phyloP scores from a whole-genome alignment of 2,113 vertebrate species.

The Fregetta grallaria region DNA sequence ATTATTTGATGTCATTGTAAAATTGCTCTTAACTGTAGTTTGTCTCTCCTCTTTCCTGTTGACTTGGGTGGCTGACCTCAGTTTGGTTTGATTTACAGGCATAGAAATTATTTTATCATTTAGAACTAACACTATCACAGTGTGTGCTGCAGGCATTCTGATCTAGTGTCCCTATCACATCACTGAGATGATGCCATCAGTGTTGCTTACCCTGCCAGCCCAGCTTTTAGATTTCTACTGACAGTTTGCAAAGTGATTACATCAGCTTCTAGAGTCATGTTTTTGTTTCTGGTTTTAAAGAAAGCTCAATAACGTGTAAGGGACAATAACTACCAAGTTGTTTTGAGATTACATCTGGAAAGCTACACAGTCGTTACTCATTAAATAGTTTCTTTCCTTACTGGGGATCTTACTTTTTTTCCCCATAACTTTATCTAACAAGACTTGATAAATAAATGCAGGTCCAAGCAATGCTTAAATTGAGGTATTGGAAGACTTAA shows the following conservation, averaged over 20 bases:
- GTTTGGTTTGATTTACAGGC: background rate
- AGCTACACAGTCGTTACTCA: background rate
- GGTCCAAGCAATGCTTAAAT: background rate
- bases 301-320: background rate
- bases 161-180: background rate
- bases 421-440: background rate
- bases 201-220: background rate
- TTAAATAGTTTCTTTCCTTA: background rate
- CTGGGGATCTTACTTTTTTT: background rate
- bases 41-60: background rate
- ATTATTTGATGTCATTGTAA: background rate
- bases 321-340: background rate
- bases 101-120: background rate
- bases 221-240: background rate
- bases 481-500: background rate
- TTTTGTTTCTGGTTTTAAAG: background rate
- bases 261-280: background rate
- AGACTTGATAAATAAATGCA: background rate
- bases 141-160: background rate
- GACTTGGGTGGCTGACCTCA: background rate
- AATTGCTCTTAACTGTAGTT: background rate
- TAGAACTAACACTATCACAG: background rate
- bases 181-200: background rate
- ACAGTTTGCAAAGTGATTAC: background rate
- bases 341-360: background rate